Conservation (phyloP, 1,140 invertebrate genomes). For the Lanistes nyassanus region DNA sequence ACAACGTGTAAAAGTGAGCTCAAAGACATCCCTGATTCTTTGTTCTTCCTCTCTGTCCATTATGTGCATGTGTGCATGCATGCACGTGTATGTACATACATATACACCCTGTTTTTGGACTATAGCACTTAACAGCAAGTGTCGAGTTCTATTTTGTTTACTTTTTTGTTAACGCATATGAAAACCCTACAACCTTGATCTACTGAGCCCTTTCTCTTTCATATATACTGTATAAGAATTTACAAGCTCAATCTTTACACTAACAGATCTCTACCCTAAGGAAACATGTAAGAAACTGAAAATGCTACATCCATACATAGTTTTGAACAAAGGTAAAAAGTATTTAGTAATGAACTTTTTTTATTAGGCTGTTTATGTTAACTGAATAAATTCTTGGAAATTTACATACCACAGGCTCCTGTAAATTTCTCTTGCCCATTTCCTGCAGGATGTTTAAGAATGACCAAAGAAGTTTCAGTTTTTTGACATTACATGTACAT, state of each 20-base stretch:
- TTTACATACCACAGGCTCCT: constrained; percentile 39
- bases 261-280: neutral
- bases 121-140: too few species aligned
- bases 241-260: neutral
- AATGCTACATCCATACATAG: neutral
- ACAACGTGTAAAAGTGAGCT: too few species aligned
- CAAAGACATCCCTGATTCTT: too few species aligned
- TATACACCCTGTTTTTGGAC: too few species aligned
- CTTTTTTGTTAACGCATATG: too few species aligned
- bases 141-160: too few species aligned
- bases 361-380: neutral
- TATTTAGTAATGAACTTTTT: neutral
- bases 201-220: neutral
- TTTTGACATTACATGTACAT: too few species aligned
- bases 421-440: constrained; percentile 33
- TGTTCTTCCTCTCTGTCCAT: too few species aligned
- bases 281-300: neutral
- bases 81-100: too few species aligned
- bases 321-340: neutral
- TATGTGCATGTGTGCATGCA: too few species aligned
- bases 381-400: neutral
- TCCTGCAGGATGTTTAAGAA: constrained; percentile 25
- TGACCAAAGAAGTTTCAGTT: too few species aligned
- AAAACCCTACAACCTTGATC: too few species aligned
- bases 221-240: neutral